phyloP scores from a whole-genome alignment of 1,140 invertebrate genomes.

The Xylocopa sonorina region DNA sequence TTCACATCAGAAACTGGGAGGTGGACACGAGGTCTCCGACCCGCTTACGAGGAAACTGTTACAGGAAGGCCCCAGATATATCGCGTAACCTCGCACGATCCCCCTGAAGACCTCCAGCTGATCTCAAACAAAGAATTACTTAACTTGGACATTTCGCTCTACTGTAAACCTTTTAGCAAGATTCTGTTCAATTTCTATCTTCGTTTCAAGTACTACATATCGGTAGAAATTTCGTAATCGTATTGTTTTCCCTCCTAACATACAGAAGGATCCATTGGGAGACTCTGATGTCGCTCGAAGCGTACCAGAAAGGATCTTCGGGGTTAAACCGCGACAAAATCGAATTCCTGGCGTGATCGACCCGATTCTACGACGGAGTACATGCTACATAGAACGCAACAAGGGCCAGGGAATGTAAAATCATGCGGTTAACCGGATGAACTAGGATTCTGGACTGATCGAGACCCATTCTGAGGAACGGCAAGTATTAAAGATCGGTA shows the following conservation, averaged over 20 bases:
- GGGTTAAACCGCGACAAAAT: background rate
- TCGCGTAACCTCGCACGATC: background rate
- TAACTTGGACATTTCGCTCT: too few species aligned
- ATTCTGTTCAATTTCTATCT: background rate
- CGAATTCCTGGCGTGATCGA: conserved; percentile 10
- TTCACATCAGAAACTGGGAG: conserved; percentile 39
- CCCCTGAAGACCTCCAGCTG: background rate
- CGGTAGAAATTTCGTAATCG: background rate
- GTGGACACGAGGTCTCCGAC: conserved; percentile 46
- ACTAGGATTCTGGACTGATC: background rate
- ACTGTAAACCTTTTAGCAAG: background rate
- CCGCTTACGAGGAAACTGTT: conserved; percentile 43
- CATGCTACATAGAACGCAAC: too few species aligned
- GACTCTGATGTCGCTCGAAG: background rate
- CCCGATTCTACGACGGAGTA: conserved; percentile 5
- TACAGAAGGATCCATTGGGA: fast-evolving
- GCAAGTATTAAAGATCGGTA: background rate
- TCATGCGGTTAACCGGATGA: conserved; percentile 20
- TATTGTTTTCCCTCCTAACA: background rate
- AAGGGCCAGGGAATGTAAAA: background rate
- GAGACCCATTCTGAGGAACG: background rate
- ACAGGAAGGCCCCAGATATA: conserved; percentile 47
- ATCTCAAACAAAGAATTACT: background rate
- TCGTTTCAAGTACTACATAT: background rate
- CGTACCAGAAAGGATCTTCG: background rate